Base-by-base conservation (phyloP, 2,888 invertebrate genomes). In the Lepidonotus clava region DNA sequence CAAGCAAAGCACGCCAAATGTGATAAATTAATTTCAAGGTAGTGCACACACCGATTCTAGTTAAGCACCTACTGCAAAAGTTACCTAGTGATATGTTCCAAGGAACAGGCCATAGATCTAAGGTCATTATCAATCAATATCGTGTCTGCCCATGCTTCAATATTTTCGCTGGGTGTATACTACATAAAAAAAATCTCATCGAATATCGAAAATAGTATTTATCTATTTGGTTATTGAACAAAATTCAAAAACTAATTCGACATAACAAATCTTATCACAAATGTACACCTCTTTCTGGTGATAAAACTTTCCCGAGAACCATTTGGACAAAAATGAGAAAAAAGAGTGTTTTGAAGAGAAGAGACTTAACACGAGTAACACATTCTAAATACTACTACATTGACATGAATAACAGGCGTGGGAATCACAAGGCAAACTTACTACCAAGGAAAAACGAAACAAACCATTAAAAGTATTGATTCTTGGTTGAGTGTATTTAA, bases 241-340 rank as follows among this genome's bases (percentile, higher is more conserved):
- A 1, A 24, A 61, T 61, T 28, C 24, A 61, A 61, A 61, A 14
- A 61, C 28, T 61, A 61, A 61, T 28, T 28, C 11, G 28, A 28
- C 28, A 61, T 61, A 61, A 61, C 61, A 61, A 61, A 61, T 61
- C 11, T 61, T 61, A 61, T 61, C 61, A 61, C 61, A 61, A 56
- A 61, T 61, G 28, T 28, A 61, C 61, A 28, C 61, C 61, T 61
- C 28, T 1, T 24, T 61, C 2, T 24, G 24, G 61, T 24, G 4
- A 24, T 4, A 61, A 61, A 28, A 18, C 6, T 61, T n/a, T 61
- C 61, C 61, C 46, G 46, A 46, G 46, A 46, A 46, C 46, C 61
- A 61, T 61, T 28, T 24, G 61, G 61, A 61, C 61, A 61, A 61
- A 61, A 24, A n/a, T n/a, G n/a, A n/a, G n/a, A n/a, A 2, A 24